Conservation (phyloP, 2,888 invertebrate genomes). For the Caenorhabditis plicata region DNA sequence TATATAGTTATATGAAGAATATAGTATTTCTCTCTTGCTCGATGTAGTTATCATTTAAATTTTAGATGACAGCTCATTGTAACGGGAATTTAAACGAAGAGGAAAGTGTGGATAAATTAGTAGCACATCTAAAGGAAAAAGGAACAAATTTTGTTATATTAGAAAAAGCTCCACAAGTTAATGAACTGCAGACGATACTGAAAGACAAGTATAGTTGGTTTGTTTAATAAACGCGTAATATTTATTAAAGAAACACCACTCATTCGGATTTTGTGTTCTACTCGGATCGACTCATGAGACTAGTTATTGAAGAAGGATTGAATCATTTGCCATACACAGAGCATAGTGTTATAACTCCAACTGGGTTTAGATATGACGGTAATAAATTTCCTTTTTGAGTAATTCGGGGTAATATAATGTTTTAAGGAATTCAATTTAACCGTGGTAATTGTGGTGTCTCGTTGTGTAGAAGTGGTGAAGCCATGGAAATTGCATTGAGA, state of each 20-base stretch:
- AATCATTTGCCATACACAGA: constrained; percentile 93
- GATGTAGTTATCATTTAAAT: background rate
- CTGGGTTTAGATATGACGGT: constrained; percentile 68
- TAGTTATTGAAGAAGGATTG: constrained; percentile 95
- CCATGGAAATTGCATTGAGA: constrained; percentile 82
- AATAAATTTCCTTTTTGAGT: background rate
- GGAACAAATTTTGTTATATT: constrained; percentile 43
- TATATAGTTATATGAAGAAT: too few relatives aligned
- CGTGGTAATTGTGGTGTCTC: constrained; percentile 98
- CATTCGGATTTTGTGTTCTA: constrained; percentile 97
- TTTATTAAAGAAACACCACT: constrained; percentile 77
- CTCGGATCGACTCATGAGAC: constrained; percentile 91
- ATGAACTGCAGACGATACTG: constrained; percentile 59
- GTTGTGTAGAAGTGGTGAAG: constrained; percentile 82
- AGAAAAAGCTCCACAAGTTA: constrained; percentile 47
- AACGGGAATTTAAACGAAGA: constrained; percentile 13
- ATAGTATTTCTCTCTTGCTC: too few relatives aligned
- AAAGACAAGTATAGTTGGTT: constrained; percentile 57
- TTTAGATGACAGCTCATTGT: background rate
- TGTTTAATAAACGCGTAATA: background rate
- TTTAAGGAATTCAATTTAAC: constrained; percentile 82
- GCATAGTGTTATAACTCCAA: constrained; percentile 88
- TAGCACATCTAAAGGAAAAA: constrained; percentile 13
- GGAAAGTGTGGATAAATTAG: constrained; percentile 11
- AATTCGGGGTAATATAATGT: background rate